Evolutionary conservation across 2,797 vertebrate genomes (phyloP).

Genomic region (Chrosomus eos): DNA sequence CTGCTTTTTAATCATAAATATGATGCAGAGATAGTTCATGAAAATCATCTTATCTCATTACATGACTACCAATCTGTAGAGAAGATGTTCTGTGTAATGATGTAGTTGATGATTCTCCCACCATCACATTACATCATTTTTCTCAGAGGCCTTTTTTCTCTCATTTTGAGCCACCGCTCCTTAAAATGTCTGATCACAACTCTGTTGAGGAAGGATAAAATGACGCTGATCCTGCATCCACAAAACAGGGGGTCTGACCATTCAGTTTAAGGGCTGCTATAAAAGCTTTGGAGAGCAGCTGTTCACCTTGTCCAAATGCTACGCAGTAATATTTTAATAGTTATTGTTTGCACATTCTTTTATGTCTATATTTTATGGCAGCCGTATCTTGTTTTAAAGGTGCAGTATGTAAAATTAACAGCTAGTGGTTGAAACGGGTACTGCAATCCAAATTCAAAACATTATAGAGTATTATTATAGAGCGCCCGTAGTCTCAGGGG

Average conservation of each 20-base stretch:
- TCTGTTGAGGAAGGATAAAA: not conserved
- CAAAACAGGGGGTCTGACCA: not conserved
- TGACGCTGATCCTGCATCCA: not conserved
- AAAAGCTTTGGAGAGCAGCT: conserved; percentile 17
- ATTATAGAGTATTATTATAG: no score
- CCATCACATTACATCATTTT: not conserved
- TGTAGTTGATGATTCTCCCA: not conserved
- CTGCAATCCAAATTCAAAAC: not conserved
- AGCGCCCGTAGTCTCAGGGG: no score
- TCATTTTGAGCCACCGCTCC: not conserved
- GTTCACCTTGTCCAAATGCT: conserved; percentile 5
- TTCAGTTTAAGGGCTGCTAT: conserved; percentile 18
- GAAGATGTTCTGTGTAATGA: not conserved
- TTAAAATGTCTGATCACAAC: not conserved
- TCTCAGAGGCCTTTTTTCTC: not conserved
- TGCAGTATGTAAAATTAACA: not conserved
- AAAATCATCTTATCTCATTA: not conserved
- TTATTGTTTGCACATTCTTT: not conserved
- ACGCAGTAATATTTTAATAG: conserved; percentile 14
- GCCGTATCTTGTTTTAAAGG: not conserved
- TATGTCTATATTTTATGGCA: conserved; percentile 7
- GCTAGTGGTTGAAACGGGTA: not conserved
- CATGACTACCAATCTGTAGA: not conserved
- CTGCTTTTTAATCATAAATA: not conserved
- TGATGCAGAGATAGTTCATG: not conserved